Percentiles rank a stretch among this genome's conserved stretches.
These are phyloP conservation scores for Crotalus tigris DNA, from an alignment of 2,113 vertebrate species.

Conservation along the genomic window DNA sequence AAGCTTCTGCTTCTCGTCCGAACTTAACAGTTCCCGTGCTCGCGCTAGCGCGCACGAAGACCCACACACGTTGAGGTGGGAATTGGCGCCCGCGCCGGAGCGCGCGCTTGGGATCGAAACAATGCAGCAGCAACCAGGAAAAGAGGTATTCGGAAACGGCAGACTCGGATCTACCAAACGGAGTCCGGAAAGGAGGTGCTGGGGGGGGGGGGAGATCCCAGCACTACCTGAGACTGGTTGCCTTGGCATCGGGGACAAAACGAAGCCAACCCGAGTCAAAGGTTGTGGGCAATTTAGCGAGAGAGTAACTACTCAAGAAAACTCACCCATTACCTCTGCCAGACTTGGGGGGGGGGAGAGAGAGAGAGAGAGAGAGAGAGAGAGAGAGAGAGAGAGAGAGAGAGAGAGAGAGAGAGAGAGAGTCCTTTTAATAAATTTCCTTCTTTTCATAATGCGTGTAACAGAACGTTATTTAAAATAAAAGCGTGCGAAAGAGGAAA, in stretches of 20 bases:
- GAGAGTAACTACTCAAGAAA: background rate
- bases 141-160: background rate
- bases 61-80: background rate
- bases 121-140: background rate
- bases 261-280: background rate
- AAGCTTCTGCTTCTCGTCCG: background rate
- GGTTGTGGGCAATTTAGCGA: background rate
- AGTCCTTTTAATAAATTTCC: no score
- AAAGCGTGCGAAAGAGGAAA: fast-evolving
- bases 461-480: background rate
- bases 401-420: no score
- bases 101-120: background rate
- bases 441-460: no score
- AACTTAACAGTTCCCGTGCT: background rate
- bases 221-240: no score
- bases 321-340: background rate
- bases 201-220: no score
- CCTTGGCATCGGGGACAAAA: background rate
- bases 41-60: background rate
- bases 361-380: no score
- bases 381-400: no score
- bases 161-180: background rate
- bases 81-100: background rate
- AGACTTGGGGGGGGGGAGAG: background rate
- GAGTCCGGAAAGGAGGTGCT: constrained; percentile 14